Conservation (phyloP, 2,888 invertebrate species). For the Belgica antarctica region DNA sequence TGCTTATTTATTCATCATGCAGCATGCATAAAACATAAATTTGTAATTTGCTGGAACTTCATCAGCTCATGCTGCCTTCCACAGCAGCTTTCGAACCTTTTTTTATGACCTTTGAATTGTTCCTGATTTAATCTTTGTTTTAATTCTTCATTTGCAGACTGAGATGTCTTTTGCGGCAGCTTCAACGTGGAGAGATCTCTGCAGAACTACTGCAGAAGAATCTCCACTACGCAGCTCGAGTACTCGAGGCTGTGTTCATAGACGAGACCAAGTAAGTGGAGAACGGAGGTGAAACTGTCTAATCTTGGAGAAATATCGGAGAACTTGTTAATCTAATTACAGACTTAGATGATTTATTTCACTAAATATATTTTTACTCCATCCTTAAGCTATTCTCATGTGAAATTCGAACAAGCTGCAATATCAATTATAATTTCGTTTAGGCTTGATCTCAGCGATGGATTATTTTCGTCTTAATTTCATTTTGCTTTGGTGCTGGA, state of each 20-base stretch:
- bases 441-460: background rate
- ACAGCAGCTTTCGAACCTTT: too few species aligned
- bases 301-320: too few species aligned
- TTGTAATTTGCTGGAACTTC: conserved; percentile 3
- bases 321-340: background rate
- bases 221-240: conserved; percentile 88
- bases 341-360: background rate
- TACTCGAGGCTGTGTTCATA: conserved; percentile 88
- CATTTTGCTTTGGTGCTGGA: too few species aligned
- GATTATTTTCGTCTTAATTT: background rate
- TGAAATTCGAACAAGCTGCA: background rate
- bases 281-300: too few species aligned
- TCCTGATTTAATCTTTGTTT: background rate
- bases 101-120: background rate
- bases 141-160: conserved; percentile 66
- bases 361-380: background rate
- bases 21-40: conserved; percentile 13
- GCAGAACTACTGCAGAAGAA: conserved; percentile 87
- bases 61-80: background rate
- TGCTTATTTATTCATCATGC: conserved; percentile 22
- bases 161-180: conserved; percentile 83
- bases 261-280: conserved; percentile 87
- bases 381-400: conserved; percentile 29
- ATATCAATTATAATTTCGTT: background rate
- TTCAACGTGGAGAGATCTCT: conserved; percentile 83